phyloP scores from a whole-genome alignment of 2,888 invertebrate species.

The Himalopsyche tibetana region DNA sequence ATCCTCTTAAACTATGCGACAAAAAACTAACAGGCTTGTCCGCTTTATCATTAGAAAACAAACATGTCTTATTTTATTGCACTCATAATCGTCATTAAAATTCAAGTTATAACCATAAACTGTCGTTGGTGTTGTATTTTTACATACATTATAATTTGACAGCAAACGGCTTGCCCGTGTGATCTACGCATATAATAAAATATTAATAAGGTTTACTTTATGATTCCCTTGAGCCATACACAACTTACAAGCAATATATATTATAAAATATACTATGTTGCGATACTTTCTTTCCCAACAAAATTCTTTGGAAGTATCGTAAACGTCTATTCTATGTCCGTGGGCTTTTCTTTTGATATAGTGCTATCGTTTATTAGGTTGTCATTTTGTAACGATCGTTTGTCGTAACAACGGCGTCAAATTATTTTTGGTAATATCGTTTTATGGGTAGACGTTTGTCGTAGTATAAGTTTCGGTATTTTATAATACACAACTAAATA shows the following conservation, averaged over 20 bases:
- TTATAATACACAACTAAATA: too few species aligned
- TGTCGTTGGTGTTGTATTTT: neutral
- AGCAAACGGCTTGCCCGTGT: neutral
- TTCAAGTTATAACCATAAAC: neutral
- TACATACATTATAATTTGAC: neutral
- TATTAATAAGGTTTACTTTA: neutral
- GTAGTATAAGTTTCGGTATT: too few species aligned
- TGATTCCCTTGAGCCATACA: neutral
- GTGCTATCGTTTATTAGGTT: neutral
- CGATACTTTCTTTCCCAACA: conserved; percentile 3
- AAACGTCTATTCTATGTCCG: neutral
- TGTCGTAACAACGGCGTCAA: neutral
- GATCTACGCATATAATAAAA: neutral
- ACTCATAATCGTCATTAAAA: neutral
- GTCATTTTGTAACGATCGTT: neutral
- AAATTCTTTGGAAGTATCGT: neutral
- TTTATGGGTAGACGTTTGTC: too few species aligned
- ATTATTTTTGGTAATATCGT: neutral
- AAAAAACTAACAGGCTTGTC: too few species aligned
- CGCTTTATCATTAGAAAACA: too few species aligned
- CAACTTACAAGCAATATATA: neutral
- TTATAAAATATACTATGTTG: neutral
- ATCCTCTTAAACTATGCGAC: too few species aligned
- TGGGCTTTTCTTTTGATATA: conserved; percentile 4
- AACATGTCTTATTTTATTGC: neutral